Conservation (phyloP, 2,113 vertebrate species). For the Mormyrus iriodes region DNA sequence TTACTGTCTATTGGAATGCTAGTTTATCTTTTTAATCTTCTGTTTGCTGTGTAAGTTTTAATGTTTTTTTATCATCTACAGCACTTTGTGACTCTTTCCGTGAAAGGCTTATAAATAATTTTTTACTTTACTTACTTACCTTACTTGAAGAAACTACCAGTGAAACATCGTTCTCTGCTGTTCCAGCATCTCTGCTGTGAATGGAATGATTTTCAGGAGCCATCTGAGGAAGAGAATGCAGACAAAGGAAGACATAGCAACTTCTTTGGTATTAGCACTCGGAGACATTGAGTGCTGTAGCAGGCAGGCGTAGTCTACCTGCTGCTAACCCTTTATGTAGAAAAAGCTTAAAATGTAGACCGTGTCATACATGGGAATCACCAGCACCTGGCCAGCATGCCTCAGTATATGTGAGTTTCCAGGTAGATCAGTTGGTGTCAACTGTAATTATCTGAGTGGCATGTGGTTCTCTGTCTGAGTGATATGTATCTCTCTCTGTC, state of each 20-base stretch:
- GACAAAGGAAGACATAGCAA: background rate
- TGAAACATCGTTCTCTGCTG: background rate
- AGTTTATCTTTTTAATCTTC: background rate
- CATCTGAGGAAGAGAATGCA: background rate
- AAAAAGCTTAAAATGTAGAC: background rate
- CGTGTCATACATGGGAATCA: background rate
- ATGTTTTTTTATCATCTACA: background rate
- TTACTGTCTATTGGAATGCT: background rate
- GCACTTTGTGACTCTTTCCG: background rate
- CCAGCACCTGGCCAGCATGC: background rate
- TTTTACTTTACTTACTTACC: background rate
- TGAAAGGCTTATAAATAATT: background rate
- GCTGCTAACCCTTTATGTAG: background rate
- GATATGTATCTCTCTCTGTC: background rate
- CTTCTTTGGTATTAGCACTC: background rate
- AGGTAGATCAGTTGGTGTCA: background rate
- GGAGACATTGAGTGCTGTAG: background rate
- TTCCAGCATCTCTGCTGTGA: background rate
- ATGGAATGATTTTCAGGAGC: background rate
- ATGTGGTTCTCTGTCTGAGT: background rate
- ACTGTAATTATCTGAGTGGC: background rate
- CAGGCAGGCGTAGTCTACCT: background rate
- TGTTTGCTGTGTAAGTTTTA: background rate
- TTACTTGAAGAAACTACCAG: background rate
- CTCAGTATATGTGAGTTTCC: background rate